A percentile compares a stretch with the other conserved stretches of the same genome.
Evolutionary conservation across 2,888 invertebrate genomes (phyloP).

Genomic region (Geophilus truncorum): DNA sequence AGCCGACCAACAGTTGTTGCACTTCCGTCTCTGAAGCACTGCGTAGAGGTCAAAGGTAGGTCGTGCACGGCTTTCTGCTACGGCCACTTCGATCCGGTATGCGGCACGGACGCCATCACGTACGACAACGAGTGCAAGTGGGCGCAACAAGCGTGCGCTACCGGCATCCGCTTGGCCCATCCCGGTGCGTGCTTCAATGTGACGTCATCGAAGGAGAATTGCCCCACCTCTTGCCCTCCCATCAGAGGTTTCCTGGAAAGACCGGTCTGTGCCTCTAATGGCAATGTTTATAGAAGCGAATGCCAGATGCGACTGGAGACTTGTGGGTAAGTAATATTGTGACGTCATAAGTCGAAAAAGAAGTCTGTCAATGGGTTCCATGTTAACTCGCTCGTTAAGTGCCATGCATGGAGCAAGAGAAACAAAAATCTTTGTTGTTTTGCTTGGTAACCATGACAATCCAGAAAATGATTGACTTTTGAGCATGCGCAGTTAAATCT

Average conservation of each 20-base stretch:
- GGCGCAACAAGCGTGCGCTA: conserved; percentile 68
- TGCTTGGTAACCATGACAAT: too few relatives aligned
- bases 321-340: conserved; percentile 71
- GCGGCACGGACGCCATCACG: conserved; percentile 80
- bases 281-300: conserved; percentile 85
- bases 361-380: too few relatives aligned
- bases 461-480: too few relatives aligned
- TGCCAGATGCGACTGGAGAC: conserved; percentile 89
- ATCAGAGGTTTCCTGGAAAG: conserved; percentile 50
- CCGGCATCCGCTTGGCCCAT: conserved; percentile 59
- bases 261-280: conserved; percentile 86
- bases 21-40: not conserved
- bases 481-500: too few relatives aligned
- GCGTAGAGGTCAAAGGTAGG: not conserved
- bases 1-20: not conserved
- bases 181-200: conserved; percentile 63
- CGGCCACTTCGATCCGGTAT: conserved; percentile 66
- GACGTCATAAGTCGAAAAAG: too few relatives aligned
- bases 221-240: conserved; percentile 68
- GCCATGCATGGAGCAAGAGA: too few relatives aligned
- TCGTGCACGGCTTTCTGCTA: conserved; percentile 30
- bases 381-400: too few relatives aligned
- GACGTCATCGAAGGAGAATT: conserved; percentile 73
- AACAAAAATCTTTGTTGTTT: too few relatives aligned
- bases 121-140: conserved; percentile 77